A percentile compares a stretch with the other conserved stretches of the same genome.
These are phyloP conservation scores for Coboldia fuscipes DNA, from an alignment of 1,140 invertebrate species.

Conservation along the genomic window DNA sequence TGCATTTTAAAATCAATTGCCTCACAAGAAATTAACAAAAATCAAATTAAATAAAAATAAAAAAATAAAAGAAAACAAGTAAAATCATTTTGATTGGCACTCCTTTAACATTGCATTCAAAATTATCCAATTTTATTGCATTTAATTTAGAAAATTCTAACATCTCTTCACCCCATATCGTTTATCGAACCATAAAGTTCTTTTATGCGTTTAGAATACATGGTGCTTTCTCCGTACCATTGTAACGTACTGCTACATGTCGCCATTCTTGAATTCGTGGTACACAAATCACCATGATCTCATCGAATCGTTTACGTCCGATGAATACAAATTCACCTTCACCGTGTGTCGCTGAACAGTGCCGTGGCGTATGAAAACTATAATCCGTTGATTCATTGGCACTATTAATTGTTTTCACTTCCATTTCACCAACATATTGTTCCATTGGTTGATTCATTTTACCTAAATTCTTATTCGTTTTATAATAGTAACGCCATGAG, in stretches of 20 bases:
- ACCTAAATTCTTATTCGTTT: background rate
- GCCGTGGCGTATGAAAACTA: constrained; percentile 25
- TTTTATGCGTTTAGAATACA: too few relatives aligned
- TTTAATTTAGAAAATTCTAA: too few relatives aligned
- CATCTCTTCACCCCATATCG: too few relatives aligned
- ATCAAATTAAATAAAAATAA: too few relatives aligned
- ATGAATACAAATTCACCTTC: constrained; percentile 47
- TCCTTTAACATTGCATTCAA: too few relatives aligned
- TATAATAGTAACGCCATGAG: background rate
- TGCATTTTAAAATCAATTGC: too few relatives aligned
- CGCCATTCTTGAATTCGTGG: constrained; percentile 39
- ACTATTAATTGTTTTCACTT: background rate
- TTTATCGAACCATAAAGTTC: too few relatives aligned
- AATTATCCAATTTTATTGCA: too few relatives aligned
- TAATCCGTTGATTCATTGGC: background rate
- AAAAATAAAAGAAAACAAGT: too few relatives aligned
- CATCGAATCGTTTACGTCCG: constrained; percentile 37
- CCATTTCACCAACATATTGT: background rate
- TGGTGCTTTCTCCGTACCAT: background rate
- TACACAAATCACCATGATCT: constrained; percentile 36
- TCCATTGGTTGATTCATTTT: too few relatives aligned
- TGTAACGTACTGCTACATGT: background rate
- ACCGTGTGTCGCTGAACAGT: constrained; percentile 37
- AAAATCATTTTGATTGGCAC: too few relatives aligned
- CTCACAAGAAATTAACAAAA: too few relatives aligned